Conservation (phyloP, 2,797 vertebrate species). For the Chaetodon trifasciatus region DNA sequence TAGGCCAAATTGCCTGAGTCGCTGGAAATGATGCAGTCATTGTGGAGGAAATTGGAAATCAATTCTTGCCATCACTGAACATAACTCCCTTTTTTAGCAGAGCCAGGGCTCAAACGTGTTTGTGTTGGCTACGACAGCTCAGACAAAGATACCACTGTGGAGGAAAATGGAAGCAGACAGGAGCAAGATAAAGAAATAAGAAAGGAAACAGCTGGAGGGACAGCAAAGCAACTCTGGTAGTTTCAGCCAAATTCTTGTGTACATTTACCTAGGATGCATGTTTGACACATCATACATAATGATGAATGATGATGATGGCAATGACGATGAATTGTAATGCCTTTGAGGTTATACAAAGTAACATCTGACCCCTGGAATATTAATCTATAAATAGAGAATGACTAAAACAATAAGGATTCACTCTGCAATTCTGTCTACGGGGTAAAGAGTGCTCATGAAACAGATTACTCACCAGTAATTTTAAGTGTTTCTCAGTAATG, state of each 20-base stretch:
- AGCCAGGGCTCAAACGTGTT: conserved; percentile 73
- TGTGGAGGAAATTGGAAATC: conserved; percentile 97
- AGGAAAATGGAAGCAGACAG: conserved; percentile 47
- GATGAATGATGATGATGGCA: conserved; percentile 16
- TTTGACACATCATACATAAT: not conserved
- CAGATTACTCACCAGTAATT: conserved; percentile 53
- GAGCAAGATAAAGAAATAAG: conserved; percentile 48
- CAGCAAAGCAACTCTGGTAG: not conserved
- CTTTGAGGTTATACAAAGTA: conserved; percentile 52
- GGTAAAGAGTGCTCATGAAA: conserved; percentile 58
- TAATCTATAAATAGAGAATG: conserved; percentile 69
- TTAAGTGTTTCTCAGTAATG: conserved; percentile 67
- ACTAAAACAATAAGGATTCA: conserved; percentile 52
- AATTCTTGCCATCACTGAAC: conserved; percentile 94
- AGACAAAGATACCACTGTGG: conserved; percentile 45
- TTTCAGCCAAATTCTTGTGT: not conserved
- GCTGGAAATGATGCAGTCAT: conserved; percentile 92
- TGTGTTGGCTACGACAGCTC: conserved; percentile 60
- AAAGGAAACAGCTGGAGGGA: conserved; percentile 14
- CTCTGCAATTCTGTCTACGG: conserved; percentile 64
- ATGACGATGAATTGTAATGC: conserved; percentile 28
- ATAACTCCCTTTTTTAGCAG: conserved; percentile 88
- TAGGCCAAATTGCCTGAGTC: conserved; percentile 92
- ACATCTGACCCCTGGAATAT: conserved; percentile 60
- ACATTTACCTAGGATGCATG: not conserved